phyloP scores from a whole-genome alignment of 1,140 invertebrate species.

The Drosophila nannoptera region DNA sequence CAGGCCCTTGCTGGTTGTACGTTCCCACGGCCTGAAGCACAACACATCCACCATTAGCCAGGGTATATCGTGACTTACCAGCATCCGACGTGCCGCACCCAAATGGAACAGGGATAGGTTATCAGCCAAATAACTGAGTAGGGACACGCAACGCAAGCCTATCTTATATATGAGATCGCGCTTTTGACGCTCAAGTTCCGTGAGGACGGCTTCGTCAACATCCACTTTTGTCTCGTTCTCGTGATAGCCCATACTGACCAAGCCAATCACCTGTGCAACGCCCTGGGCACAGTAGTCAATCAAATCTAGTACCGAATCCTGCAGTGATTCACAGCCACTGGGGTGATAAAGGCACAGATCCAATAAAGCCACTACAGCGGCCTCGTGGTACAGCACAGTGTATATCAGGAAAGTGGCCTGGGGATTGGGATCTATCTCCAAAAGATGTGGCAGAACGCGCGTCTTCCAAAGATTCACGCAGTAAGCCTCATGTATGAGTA shows the following conservation, averaged over 20 bases:
- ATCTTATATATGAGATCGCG: conserved; percentile 85
- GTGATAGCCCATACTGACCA: conserved; percentile 73
- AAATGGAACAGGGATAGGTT: conserved; percentile 82
- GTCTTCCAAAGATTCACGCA: conserved; percentile 88
- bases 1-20: conserved; percentile 81
- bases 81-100: conserved; percentile 82
- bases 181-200: conserved; percentile 84
- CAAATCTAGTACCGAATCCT: conserved; percentile 85
- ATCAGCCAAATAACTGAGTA: conserved; percentile 82
- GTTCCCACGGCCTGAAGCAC: conserved; percentile 85
- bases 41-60: conserved; percentile 86
- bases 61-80: conserved; percentile 86
- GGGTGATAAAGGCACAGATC: conserved; percentile 88
- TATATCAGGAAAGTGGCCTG: conserved; percentile 86
- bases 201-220: conserved; percentile 79
- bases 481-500: conserved; percentile 88
- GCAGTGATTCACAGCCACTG: conserved; percentile 84
- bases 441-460: conserved; percentile 86
- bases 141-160: conserved; percentile 85
- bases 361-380: conserved; percentile 84
- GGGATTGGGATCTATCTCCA: conserved; percentile 83
- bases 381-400: conserved; percentile 87
- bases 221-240: conserved; percentile 75
- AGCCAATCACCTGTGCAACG: conserved; percentile 81
- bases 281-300: conserved; percentile 86